Conservation (phyloP, 2,113 vertebrate genomes). For the Macaca fascicularis region DNA sequence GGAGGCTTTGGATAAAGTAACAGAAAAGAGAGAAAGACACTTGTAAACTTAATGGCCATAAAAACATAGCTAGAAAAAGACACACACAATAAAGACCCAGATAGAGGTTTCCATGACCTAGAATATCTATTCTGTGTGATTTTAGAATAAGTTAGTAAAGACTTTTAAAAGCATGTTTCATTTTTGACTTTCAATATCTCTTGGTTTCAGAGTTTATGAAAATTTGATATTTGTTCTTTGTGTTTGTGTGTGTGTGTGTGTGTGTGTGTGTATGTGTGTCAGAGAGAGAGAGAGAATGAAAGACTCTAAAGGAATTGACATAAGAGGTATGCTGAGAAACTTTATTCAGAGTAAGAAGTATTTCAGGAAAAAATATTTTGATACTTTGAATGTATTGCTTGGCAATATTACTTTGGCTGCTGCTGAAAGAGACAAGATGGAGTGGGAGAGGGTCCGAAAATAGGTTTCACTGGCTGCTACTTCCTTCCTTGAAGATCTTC, state of each 20-base stretch:
- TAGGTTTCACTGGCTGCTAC: not conserved
- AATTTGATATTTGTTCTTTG: not conserved
- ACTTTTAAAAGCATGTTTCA: not conserved
- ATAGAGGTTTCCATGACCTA: not conserved
- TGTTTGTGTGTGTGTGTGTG: not conserved
- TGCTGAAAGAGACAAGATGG: conserved; percentile 24
- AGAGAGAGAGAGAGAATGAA: not conserved
- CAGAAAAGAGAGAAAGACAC: not conserved
- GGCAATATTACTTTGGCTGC: conserved; percentile 5
- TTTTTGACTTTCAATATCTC: conserved; percentile 11
- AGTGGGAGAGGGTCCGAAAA: not conserved
- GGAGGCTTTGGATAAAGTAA: not conserved
- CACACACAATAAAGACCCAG: not conserved
- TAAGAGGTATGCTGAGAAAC: not conserved
- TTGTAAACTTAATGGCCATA: not conserved
- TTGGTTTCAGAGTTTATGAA: not conserved
- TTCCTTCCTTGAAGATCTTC: not conserved
- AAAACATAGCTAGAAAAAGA: not conserved
- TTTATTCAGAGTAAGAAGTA: conserved; percentile 8
- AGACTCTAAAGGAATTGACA: not conserved
- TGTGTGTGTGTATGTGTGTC: too few relatives aligned
- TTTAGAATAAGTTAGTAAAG: conserved; percentile 23
- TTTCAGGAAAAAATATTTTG: conserved; percentile 25
- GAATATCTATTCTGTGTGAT: not conserved
- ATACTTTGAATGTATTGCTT: not conserved